phyloP scores from a whole-genome alignment of 2,888 invertebrate genomes.

The Trichopoda pennipes region DNA sequence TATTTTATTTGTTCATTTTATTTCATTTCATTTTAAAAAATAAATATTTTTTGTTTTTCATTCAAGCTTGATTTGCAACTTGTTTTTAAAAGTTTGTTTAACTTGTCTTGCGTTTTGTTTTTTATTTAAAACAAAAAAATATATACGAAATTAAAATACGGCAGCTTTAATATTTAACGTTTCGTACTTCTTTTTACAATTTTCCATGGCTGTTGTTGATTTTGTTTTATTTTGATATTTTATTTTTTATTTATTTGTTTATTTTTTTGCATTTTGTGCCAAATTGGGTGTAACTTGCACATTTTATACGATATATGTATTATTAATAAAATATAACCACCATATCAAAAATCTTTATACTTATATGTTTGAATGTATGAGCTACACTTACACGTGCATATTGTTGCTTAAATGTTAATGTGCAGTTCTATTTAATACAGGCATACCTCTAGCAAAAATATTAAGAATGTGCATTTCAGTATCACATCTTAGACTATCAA shows the following conservation, averaged over 20 bases:
- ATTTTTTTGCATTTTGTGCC: slow-evolving; percentile 60
- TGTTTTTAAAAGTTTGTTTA: slow-evolving; percentile 64
- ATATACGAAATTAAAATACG: slow-evolving; percentile 26
- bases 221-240: slow-evolving; percentile 34
- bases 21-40: slow-evolving; percentile 19
- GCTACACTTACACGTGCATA: not conserved
- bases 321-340: slow-evolving; percentile 27
- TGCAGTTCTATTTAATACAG: not conserved
- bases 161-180: slow-evolving; percentile 21
- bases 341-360: slow-evolving; percentile 1
- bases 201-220: slow-evolving; percentile 14
- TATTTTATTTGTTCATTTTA: slow-evolving; percentile 2
- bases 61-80: slow-evolving; percentile 45
- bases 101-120: slow-evolving; percentile 53
- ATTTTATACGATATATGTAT: slow-evolving; percentile 52
- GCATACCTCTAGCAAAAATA: not conserved
- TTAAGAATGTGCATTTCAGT: not conserved
- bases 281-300: slow-evolving; percentile 68
- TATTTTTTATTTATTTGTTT: slow-evolving; percentile 30
- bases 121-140: slow-evolving; percentile 21
- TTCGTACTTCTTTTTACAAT: slow-evolving; percentile 40
- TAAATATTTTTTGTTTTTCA: slow-evolving; percentile 37
- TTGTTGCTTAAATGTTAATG: not conserved
- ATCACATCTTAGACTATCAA: slow-evolving; percentile 6
- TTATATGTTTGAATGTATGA: not conserved